Base-by-base conservation (phyloP, 2,888 invertebrate genomes). In the Lamellibrachia satsuma region DNA sequence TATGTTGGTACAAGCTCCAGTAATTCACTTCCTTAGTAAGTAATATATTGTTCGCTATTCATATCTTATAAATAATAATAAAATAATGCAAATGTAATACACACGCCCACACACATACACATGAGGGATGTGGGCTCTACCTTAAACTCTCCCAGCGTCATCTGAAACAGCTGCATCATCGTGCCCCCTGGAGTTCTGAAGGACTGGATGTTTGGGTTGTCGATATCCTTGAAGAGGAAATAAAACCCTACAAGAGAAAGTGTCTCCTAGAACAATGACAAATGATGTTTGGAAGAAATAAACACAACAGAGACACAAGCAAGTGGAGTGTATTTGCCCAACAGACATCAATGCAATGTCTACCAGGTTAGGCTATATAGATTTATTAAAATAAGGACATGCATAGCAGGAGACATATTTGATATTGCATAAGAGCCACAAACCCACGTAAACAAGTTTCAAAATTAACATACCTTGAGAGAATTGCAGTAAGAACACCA, bases 111-210 rank as follows among this genome's bases (percentile, higher is more conserved):
- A 55, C 7, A 55, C 8, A 3, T 55, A 7, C 55, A 55, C 55
- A 9, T 7, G 55, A 55, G 55, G 55, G 55, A 55, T 55, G 55
- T 75, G 75, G 22, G n/a, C 22, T 75, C 57, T 75, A 99, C 99
- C 97, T 98, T 99, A 96, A 99, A 99, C 97, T 99, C 99, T 93
- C 99, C 99, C 92, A 99, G 97, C 6, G 99, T 99, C 95, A 99
- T 99, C 97, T 99, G 99, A 96, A 99, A 99, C 92, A 99, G 97
- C 0, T 99, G 99, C 98, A 99, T 99, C 98, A 99, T 99, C 0
- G 99, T 99, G 94, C 98, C 98, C 1, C 98, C 97, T 95, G 98
- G 98, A 90, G 98, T 98, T 93, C 98, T 97, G 95, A 98, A 99
- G 94, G 6, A 90, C 51, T 11, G 8, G 11, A 95, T 97, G 97